Evolutionary conservation across 2,888 invertebrate genomes (phyloP).

Genomic region (Crepidodera aurea): DNA sequence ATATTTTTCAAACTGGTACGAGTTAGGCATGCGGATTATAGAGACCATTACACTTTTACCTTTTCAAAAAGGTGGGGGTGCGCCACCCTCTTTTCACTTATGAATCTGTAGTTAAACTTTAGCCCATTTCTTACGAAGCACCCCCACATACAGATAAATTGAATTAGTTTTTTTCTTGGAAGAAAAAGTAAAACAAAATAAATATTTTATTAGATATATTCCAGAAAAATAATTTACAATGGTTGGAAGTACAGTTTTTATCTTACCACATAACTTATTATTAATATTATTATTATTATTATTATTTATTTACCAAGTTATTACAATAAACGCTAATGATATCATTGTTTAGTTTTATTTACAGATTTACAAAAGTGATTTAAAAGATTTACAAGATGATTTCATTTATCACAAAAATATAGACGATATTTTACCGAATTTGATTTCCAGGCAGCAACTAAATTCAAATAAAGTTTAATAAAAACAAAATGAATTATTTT

Average conservation of each 20-base stretch:
- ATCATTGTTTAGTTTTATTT: constrained; percentile 39
- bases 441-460: not conserved
- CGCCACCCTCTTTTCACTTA: too few relatives aligned
- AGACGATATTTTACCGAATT: not conserved
- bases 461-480: not conserved
- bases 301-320: not conserved
- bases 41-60: too few relatives aligned
- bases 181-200: not conserved
- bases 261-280: constrained; percentile 34
- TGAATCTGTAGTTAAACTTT: too few relatives aligned
- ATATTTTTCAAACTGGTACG: too few relatives aligned
- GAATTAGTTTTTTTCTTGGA: too few relatives aligned
- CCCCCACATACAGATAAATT: too few relatives aligned
- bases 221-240: constrained; percentile 52
- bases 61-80: too few relatives aligned
- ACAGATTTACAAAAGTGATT: constrained; percentile 49
- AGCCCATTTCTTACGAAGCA: too few relatives aligned
- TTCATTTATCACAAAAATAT: constrained; percentile 40
- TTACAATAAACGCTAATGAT: constrained; percentile 7
- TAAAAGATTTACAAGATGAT: constrained; percentile 26
- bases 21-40: too few relatives aligned
- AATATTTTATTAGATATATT: constrained; percentile 35
- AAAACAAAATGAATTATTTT: too few relatives aligned
- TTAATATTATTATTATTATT: not conserved
- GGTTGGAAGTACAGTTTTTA: constrained; percentile 47